Conservation (phyloP, 2,113 vertebrate species). For the Scatophagus argus region DNA sequence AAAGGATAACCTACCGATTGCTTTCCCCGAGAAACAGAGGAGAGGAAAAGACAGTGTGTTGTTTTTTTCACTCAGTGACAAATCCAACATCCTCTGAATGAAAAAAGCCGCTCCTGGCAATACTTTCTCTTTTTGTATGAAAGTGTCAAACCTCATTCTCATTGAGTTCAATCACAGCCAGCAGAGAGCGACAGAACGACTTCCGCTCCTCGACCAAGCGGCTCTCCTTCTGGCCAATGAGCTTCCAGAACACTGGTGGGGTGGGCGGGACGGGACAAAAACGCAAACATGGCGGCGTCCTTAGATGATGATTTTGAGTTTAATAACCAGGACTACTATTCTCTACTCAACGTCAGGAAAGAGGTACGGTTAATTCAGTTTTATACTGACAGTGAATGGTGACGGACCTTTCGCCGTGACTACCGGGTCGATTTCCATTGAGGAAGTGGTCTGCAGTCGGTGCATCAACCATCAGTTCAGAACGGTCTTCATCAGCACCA, state of each 20-base stretch:
- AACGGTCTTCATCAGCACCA: conserved; percentile 33
- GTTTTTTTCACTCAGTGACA: background rate
- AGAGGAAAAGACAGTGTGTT: background rate
- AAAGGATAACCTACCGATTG: background rate
- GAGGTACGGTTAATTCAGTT: conserved; percentile 84
- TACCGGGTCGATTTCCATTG: background rate
- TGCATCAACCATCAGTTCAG: conserved; percentile 29
- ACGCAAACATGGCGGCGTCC: conserved; percentile 94
- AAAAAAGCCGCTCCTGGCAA: background rate
- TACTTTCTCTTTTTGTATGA: background rate
- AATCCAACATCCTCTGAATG: background rate
- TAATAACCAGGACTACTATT: conserved; percentile 94
- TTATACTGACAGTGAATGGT: background rate
- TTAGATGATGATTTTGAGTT: conserved; percentile 88
- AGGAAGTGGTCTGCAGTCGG: conserved; percentile 12
- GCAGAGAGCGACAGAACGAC: conserved; percentile 41
- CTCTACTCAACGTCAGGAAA: conserved; percentile 92
- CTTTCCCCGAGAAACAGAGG: background rate
- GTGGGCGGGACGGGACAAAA: conserved; percentile 80
- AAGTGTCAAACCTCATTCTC: background rate
- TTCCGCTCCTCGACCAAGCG: background rate
- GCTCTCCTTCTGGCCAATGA: conserved; percentile 52
- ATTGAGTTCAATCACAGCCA: conserved; percentile 2
- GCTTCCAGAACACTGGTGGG: conserved; percentile 14
- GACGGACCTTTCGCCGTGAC: background rate